A percentile compares a stretch with the other conserved stretches of the same genome.
These are phyloP conservation scores for Pteruthius melanotis DNA, from an alignment of 2,113 vertebrate species.

Conservation along the genomic window DNA sequence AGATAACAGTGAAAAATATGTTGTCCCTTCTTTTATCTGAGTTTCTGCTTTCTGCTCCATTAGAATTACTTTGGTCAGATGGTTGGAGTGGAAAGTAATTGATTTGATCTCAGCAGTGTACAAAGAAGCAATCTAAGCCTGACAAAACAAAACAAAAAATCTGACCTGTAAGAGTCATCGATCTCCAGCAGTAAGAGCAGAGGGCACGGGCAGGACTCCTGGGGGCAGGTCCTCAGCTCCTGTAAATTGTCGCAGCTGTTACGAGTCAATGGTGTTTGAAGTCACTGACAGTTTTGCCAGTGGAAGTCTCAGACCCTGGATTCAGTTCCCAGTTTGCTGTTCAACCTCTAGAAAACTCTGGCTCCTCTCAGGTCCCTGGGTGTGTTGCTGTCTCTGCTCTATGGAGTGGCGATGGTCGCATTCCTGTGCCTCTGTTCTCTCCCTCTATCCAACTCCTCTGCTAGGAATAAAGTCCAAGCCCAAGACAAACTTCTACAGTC, in stretches of 20 bases:
- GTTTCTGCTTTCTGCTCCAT: slow-evolving; percentile 61
- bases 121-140: slow-evolving; percentile 48
- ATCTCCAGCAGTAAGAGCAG: slow-evolving; percentile 44
- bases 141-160: slow-evolving; percentile 64
- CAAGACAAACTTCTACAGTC: background rate
- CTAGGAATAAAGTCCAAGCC: background rate
- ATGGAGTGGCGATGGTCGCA: rapidly evolving
- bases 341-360: background rate
- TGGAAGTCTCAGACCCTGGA: background rate
- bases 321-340: background rate
- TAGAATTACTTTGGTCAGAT: slow-evolving; percentile 63
- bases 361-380: background rate
- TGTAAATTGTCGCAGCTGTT: slow-evolving; percentile 39
- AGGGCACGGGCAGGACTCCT: slow-evolving; percentile 40
- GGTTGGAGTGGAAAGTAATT: slow-evolving; percentile 59
- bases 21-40: slow-evolving; percentile 56
- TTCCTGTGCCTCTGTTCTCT: background rate
- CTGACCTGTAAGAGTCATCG: slow-evolving; percentile 65
- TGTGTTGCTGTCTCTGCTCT: rapidly evolving
- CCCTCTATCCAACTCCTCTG: background rate
- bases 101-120: slow-evolving; percentile 43
- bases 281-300: background rate
- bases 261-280: slow-evolving; percentile 47
- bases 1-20: slow-evolving; percentile 38
- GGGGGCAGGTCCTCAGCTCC: slow-evolving; percentile 45